Evolutionary conservation across 2,113 vertebrate genomes (phyloP).

Genomic region (Marmota flaviventris): DNA sequence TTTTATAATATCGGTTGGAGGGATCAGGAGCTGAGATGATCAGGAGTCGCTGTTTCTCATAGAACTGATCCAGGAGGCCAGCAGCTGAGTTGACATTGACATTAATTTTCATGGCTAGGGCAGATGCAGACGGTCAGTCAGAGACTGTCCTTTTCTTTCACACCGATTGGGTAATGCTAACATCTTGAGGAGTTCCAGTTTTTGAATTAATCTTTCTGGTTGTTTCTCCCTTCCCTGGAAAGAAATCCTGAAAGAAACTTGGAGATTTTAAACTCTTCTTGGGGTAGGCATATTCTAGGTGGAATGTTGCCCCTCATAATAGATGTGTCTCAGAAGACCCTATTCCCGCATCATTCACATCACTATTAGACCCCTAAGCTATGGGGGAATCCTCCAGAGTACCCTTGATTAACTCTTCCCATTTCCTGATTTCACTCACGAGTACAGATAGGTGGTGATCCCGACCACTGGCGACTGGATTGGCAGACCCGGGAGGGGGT

Average conservation of each 20-base stretch:
- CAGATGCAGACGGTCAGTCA: background rate
- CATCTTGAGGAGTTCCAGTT: background rate
- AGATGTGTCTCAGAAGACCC: background rate
- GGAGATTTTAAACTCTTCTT: constrained; percentile 20
- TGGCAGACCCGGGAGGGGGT: constrained; percentile 91
- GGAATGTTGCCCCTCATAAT: background rate
- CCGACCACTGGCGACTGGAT: constrained; percentile 93
- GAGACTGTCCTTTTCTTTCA: background rate
- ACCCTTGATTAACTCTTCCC: background rate
- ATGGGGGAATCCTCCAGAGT: background rate
- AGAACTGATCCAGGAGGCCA: constrained; percentile 96
- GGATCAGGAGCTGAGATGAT: constrained; percentile 94
- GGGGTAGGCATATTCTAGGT: background rate
- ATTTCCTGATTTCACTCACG: constrained; percentile 88
- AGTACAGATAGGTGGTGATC: constrained; percentile 88
- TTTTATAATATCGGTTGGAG: constrained; percentile 93
- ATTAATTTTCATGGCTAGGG: constrained; percentile 94
- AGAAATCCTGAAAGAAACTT: constrained; percentile 50
- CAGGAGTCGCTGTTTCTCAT: constrained; percentile 94
- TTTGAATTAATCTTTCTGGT: background rate
- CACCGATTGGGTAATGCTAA: background rate
- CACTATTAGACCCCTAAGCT: background rate
- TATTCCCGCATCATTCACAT: background rate
- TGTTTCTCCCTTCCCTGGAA: background rate
- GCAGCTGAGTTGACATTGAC: constrained; percentile 90